Evolutionary conservation across 2,113 vertebrate genomes (phyloP).

Genomic region (Psilopogon haemacephalus): DNA sequence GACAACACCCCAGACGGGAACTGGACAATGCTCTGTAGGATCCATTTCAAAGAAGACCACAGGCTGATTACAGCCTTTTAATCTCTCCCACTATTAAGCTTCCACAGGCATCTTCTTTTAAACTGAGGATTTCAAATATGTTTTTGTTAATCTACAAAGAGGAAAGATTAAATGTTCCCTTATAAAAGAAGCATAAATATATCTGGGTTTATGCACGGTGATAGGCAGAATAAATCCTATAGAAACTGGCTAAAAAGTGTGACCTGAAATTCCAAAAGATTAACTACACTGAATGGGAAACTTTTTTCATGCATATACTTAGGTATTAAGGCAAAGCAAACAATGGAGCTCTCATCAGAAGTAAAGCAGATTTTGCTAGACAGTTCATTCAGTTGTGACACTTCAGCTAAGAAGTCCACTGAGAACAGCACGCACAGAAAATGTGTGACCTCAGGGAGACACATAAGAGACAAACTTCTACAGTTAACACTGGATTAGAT

Average conservation of each 20-base stretch:
- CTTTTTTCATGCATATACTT: background rate
- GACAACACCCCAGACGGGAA: background rate
- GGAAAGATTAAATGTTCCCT: background rate
- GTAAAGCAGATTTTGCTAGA: background rate
- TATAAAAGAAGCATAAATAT: background rate
- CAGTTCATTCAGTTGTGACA: background rate
- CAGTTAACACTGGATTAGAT: background rate
- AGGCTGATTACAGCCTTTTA: background rate
- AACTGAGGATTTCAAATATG: background rate
- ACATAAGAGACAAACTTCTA: background rate
- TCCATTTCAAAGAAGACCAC: background rate
- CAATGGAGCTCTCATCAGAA: background rate
- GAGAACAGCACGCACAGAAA: background rate
- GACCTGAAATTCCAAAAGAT: background rate
- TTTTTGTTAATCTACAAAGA: background rate
- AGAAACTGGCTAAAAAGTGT: background rate
- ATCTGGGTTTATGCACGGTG: background rate
- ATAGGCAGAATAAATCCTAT: background rate
- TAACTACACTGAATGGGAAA: background rate
- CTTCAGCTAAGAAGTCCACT: background rate
- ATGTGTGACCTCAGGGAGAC: rapidly evolving
- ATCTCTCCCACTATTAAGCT: background rate
- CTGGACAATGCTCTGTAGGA: background rate
- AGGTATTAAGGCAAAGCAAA: background rate
- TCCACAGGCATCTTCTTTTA: background rate